Percentiles rank a stretch among this genome's conserved stretches.
Evolutionary conservation across 2,113 vertebrate genomes (phyloP).

Genomic region (Euleptes europaea): DNA sequence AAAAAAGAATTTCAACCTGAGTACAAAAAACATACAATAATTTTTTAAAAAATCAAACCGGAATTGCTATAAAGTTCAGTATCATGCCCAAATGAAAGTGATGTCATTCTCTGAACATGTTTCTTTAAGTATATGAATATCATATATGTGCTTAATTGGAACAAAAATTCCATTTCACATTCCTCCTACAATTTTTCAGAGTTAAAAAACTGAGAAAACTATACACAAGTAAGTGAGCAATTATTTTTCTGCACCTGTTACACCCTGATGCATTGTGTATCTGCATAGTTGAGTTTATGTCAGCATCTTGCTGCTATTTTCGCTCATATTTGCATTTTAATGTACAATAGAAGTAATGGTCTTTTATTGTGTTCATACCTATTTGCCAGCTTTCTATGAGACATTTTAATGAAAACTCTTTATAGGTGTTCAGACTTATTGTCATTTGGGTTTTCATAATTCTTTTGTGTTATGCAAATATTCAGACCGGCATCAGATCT

Average conservation of each 20-base stretch:
- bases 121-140: no score
- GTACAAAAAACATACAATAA: no score
- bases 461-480: conserved; percentile 3
- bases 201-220: background rate
- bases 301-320: background rate
- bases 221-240: background rate
- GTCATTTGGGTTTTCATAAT: background rate
- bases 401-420: background rate
- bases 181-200: background rate
- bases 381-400: conserved; percentile 12
- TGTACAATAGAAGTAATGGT: background rate
- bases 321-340: conserved; percentile 9
- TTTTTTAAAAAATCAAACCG: no score
- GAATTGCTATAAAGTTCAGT: no score
- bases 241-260: background rate
- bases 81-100: no score
- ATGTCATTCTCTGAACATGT: no score
- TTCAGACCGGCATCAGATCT: conserved; percentile 4
- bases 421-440: conserved; percentile 8
- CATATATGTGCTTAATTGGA: background rate
- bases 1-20: no score
- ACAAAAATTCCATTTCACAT: background rate
- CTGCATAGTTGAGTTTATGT: background rate
- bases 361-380: background rate
- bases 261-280: background rate